A percentile compares a stretch with the other conserved stretches of the same genome.
These are phyloP conservation scores for Zapornia atra DNA, from an alignment of 2,113 vertebrate species.

Conservation along the genomic window DNA sequence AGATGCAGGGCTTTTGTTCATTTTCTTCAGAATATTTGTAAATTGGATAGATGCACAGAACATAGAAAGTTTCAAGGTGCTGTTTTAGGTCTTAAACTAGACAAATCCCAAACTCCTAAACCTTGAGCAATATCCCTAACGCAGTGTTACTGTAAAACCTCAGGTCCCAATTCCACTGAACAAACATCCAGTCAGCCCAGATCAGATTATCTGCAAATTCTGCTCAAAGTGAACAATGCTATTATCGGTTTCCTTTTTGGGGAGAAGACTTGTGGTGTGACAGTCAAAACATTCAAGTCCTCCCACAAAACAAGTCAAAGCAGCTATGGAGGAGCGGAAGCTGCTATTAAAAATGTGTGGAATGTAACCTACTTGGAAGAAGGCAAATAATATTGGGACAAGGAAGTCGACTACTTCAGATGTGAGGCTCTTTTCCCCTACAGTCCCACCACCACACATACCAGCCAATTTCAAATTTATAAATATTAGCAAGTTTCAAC, in stretches of 20 bases:
- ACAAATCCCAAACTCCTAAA: not conserved
- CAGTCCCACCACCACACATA: not conserved
- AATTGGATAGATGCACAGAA: not conserved
- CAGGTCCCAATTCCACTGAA: not conserved
- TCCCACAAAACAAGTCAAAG: constrained; percentile 49
- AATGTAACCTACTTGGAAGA: constrained; percentile 51
- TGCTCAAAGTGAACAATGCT: not conserved
- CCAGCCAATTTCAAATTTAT: not conserved
- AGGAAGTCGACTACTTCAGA: not conserved
- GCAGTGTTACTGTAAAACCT: not conserved
- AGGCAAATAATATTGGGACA: not conserved
- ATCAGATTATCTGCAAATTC: not conserved
- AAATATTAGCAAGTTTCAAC: not conserved
- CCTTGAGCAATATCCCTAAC: not conserved
- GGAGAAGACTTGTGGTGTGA: not conserved
- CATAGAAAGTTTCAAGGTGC: not conserved
- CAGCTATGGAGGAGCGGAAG: constrained; percentile 49
- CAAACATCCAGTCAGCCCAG: not conserved
- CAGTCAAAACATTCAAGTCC: not conserved
- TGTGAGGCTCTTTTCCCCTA: not conserved
- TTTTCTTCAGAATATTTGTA: not conserved
- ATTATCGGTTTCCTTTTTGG: not conserved
- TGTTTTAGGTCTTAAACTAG: not conserved
- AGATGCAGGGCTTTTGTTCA: not conserved
- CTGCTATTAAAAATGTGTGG: constrained; percentile 52